Conservation (phyloP, 2,113 vertebrate genomes). For the Glaucidium brasilianum region DNA sequence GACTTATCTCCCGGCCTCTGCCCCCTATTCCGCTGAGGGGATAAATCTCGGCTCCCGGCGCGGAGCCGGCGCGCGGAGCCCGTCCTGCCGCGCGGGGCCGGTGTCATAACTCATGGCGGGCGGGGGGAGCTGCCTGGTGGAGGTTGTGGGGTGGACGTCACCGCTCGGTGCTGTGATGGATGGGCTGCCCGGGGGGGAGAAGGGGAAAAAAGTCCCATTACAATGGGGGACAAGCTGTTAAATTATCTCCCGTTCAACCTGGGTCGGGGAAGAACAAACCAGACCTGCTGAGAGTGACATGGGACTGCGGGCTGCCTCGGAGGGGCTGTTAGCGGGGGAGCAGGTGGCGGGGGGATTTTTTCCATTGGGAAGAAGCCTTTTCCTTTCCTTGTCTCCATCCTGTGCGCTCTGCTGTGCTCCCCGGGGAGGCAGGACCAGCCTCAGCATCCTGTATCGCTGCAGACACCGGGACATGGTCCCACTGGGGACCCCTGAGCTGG, state of each 20-base stretch:
- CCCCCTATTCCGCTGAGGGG: neutral
- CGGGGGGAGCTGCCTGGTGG: neutral
- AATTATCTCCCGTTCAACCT: neutral
- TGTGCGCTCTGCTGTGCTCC: fast-evolving
- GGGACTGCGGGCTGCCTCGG: neutral
- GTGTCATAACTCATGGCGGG: neutral
- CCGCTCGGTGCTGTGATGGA: neutral
- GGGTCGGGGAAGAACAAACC: neutral
- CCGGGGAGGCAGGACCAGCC: neutral
- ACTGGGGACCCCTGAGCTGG: fast-evolving
- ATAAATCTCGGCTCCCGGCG: neutral
- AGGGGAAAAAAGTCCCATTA: neutral
- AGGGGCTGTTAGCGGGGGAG: neutral
- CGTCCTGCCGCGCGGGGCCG: fast-evolving
- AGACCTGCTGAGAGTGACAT: neutral
- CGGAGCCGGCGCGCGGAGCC: neutral
- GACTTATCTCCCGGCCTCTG: neutral
- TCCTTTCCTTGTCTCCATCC: neutral
- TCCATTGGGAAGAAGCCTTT: neutral
- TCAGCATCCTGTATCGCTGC: neutral
- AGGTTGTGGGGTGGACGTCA: neutral
- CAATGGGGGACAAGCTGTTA: neutral
- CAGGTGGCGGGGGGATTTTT: neutral
- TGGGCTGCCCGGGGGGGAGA: neutral
- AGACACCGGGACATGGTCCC: fast-evolving